These are phyloP conservation scores for Seriola aureovittata DNA, from an alignment of 2,113 vertebrate genomes.

Conservation along the genomic window DNA sequence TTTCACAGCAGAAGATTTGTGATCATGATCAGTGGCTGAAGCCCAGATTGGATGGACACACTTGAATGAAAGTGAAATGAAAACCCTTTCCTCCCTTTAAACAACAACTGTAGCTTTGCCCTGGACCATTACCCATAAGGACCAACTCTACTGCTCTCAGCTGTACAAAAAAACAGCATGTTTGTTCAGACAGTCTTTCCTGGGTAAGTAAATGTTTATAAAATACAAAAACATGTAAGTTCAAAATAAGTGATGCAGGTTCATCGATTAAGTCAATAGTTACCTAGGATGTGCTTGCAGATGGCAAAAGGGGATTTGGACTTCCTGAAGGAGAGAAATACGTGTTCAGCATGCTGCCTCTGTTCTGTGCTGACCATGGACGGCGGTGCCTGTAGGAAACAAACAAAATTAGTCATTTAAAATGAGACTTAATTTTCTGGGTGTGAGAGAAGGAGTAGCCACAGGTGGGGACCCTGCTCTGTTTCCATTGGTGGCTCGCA, in stretches of 20 bases:
- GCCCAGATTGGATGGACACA: not conserved
- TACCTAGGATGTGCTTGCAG: constrained; percentile 99
- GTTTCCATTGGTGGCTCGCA: not conserved
- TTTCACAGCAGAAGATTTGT: constrained; percentile 10
- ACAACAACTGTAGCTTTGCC: not conserved
- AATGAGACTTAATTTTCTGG: not conserved
- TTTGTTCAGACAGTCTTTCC: not conserved
- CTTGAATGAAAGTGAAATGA: not conserved
- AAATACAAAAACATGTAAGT: too few relatives aligned
- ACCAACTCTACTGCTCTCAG: not conserved
- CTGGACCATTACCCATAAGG: not conserved
- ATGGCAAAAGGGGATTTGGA: constrained; percentile 98
- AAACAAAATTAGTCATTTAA: not conserved
- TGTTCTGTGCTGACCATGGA: constrained; percentile 99
- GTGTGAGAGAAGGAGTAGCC: not conserved
- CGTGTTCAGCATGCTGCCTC: constrained; percentile 97
- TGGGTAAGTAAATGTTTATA: not conserved
- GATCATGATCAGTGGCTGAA: constrained; percentile 6
- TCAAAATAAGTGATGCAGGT: not conserved
- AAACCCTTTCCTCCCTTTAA: not conserved
- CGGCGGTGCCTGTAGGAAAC: constrained; percentile 90
- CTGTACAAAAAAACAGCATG: not conserved
- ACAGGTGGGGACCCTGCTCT: not conserved
- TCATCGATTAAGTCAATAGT: constrained; percentile 37
- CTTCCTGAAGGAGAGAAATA: constrained; percentile 99